phyloP scores from a whole-genome alignment of 2,113 vertebrate species.

The Chunga burmeisteri region DNA sequence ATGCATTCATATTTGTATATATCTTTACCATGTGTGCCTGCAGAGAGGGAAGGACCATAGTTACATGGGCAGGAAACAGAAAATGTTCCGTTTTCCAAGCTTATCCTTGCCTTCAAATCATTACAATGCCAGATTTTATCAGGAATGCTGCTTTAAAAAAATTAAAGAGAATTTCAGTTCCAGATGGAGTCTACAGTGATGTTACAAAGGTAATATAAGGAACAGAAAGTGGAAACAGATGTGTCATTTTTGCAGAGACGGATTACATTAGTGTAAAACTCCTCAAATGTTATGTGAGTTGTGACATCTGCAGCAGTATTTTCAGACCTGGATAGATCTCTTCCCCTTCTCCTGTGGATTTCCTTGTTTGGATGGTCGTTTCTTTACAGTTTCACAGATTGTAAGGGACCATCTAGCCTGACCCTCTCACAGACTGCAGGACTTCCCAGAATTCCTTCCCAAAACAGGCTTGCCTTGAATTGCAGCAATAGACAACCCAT shows the following conservation, averaged over 20 bases:
- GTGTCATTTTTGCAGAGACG: constrained; percentile 45
- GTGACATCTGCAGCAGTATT: constrained; percentile 47
- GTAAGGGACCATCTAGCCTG: neutral
- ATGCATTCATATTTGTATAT: neutral
- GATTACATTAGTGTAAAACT: constrained; percentile 45
- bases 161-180: constrained; percentile 46
- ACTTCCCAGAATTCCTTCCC: neutral
- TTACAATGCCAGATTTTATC: constrained; percentile 60
- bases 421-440: neutral
- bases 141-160: constrained; percentile 6
- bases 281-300: constrained; percentile 40
- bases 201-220: constrained; percentile 57
- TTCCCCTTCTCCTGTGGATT: neutral
- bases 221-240: constrained; percentile 63
- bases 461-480: neutral
- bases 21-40: constrained; percentile 23
- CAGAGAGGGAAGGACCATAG: neutral
- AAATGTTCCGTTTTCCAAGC: constrained; percentile 48
- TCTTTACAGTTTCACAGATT: neutral
- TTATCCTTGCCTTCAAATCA: constrained; percentile 47
- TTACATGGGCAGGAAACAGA: constrained; percentile 45
- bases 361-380: neutral
- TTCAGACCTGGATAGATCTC: neutral
- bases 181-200: constrained; percentile 59
- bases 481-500: neutral